Conservation (phyloP, 2,797 vertebrate species). For the Percopsis omiscomaycus region DNA sequence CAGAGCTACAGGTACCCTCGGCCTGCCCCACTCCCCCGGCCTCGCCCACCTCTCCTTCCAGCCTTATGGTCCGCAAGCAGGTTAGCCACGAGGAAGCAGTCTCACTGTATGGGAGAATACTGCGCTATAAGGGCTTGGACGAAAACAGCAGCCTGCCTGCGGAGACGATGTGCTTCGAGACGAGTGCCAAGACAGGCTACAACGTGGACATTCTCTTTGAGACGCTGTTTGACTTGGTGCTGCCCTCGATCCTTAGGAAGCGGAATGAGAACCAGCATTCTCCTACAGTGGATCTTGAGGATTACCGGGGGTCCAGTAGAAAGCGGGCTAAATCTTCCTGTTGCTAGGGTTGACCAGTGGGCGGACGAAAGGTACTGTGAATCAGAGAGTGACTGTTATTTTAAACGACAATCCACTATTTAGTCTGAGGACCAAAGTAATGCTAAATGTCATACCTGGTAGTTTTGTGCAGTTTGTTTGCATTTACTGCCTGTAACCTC, state of each 20-base stretch:
- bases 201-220: slow-evolving; percentile 93
- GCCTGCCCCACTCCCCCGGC: slow-evolving; percentile 58
- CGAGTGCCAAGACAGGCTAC: slow-evolving; percentile 92
- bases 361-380: background rate
- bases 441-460: slow-evolving; percentile 44
- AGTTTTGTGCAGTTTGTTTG: slow-evolving; percentile 17
- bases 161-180: slow-evolving; percentile 95
- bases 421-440: slow-evolving; percentile 16
- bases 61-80: slow-evolving; percentile 73
- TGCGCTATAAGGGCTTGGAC: slow-evolving; percentile 89
- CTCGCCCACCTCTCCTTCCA: slow-evolving; percentile 52
- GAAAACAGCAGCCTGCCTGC: slow-evolving; percentile 83
- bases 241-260: slow-evolving; percentile 86
- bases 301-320: slow-evolving; percentile 64
- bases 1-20: slow-evolving; percentile 43
- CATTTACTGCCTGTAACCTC: slow-evolving; percentile 18
- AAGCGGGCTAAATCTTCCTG: slow-evolving; percentile 61
- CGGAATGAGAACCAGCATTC: slow-evolving; percentile 75
- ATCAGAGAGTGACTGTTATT: slow-evolving; percentile 27
- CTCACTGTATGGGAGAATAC: slow-evolving; percentile 86
- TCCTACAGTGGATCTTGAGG: slow-evolving; percentile 85
- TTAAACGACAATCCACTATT: slow-evolving; percentile 32
- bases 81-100: slow-evolving; percentile 84
- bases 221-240: slow-evolving; percentile 89
- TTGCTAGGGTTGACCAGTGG: slow-evolving; percentile 52